A percentile compares a stretch with the other conserved stretches of the same genome.
Evolutionary conservation across 2,888 invertebrate species (phyloP).

Genomic region (Apamea sordens): DNA sequence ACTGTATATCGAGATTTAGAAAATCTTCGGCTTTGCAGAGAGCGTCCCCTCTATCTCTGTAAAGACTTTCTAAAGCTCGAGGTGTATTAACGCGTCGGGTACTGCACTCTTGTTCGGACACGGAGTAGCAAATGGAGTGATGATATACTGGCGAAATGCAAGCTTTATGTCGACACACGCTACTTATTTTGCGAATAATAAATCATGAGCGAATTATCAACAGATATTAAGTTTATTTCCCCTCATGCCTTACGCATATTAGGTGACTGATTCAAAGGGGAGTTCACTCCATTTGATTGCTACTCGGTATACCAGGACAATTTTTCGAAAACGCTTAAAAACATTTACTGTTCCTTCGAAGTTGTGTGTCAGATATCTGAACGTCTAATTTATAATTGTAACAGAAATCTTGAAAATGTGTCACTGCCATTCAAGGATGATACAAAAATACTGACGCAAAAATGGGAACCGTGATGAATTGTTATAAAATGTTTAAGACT

Average conservation of each 20-base stretch:
- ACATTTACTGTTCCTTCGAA: constrained; percentile 10
- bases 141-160: background rate
- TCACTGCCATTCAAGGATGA: constrained; percentile 15
- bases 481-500: constrained; percentile 19
- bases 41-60: background rate
- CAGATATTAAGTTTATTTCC: constrained; percentile 8
- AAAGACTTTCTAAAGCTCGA: constrained; percentile 1
- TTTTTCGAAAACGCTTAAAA: constrained; percentile 9
- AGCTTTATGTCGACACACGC: background rate
- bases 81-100: background rate
- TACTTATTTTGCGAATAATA: background rate
- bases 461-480: constrained; percentile 20
- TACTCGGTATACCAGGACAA: constrained; percentile 16
- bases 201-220: background rate
- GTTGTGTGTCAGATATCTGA: constrained; percentile 5
- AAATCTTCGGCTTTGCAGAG: background rate
- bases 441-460: constrained; percentile 11
- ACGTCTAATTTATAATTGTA: background rate
- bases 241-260: background rate
- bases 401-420: constrained; percentile 16
- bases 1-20: constrained; percentile 3
- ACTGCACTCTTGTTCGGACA: constrained; percentile 12
- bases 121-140: constrained; percentile 31
- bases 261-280: background rate
- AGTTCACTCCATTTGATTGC: constrained; percentile 13